A percentile compares a stretch with the other conserved stretches of the same genome.
These are phyloP conservation scores for Vanessa tameamea DNA, from an alignment of 1,140 invertebrate genomes.

Conservation along the genomic window DNA sequence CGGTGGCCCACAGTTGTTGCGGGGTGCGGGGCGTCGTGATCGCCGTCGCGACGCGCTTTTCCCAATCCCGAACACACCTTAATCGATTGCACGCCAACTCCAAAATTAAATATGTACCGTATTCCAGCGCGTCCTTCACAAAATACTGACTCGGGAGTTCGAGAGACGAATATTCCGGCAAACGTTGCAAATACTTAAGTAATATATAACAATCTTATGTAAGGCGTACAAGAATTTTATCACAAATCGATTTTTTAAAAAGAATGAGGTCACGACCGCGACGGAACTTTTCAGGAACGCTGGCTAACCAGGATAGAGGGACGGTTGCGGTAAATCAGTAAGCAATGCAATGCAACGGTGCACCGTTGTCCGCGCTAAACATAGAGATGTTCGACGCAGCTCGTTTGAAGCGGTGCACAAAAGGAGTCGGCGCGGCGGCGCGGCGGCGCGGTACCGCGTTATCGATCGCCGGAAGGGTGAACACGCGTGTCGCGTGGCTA, in stretches of 20 bases:
- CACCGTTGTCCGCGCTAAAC: conserved; percentile 35
- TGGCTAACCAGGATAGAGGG: conserved; percentile 39
- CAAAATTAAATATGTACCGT: conserved; percentile 46
- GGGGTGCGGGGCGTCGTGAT: conserved; percentile 48
- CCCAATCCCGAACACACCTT: conserved; percentile 57
- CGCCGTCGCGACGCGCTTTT: conserved; percentile 50
- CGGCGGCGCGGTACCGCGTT: conserved; percentile 36
- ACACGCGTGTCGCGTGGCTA: conserved; percentile 68
- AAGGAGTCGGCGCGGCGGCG: conserved; percentile 43
- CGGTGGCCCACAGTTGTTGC: conserved; percentile 64
- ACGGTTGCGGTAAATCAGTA: conserved; percentile 43
- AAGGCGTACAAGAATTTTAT: conserved; percentile 38
- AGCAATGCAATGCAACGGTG: conserved; percentile 41
- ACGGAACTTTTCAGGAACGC: conserved; percentile 38
- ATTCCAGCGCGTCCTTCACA: conserved; percentile 32
- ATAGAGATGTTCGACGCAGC: conserved; percentile 61
- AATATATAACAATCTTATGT: conserved; percentile 44
- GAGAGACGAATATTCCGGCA: conserved; percentile 1
- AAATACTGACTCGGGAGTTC: conserved; percentile 23
- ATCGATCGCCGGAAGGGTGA: conserved; percentile 53
- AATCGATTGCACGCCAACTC: conserved; percentile 57
- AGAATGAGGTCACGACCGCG: conserved; percentile 39
- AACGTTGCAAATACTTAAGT: neutral
- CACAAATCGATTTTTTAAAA: conserved; percentile 43
- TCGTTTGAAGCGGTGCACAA: conserved; percentile 46